Evolutionary conservation across 2,113 vertebrate species (phyloP), one percentile per base, ranked within the genome.

Genomic region (Xenopus laevis): DNA sequence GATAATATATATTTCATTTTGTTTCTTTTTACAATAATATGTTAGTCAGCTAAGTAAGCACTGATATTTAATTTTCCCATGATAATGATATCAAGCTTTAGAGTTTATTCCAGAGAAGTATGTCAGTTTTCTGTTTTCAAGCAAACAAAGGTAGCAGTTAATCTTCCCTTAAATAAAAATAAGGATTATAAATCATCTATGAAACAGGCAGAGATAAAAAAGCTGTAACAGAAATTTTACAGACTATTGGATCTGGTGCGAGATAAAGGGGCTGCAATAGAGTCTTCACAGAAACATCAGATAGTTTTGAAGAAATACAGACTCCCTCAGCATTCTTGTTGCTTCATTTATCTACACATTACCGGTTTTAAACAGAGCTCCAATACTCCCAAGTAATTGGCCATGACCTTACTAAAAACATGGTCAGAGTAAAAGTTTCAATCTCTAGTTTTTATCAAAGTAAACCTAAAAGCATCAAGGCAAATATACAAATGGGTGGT

Each of bases 301-400:
- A 75, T 53, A 10, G 17, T 52, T 68, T 68, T 75, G 72, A 75
- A 67, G 45, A 68, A 68, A 68, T 44, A 12, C 72, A 75, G 72
- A 68, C n/a, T 9, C 55, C 59, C 59, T 68, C 13, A 12, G 46
- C 45, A 75, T 75, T 75, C 72, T 63, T 62, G 12, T 4, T 30
- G 45, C 4, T 13, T 62, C 61, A 68, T 68, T 62, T 75, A 75
- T 75, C 13, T 33, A 73, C 47, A 12, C 57, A 27, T 58, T 30
- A 52, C 50, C 4, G 30, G 13, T 20, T 40, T 63, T 63, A 65
- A 65, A 72, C 50, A 27, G 60, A 16, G 27, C 21, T 60, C 18
- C 11, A 15, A 13, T 5, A 60, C 10, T 12, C 18, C 21, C 11
- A 27, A 23, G 13, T 8, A 23, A 11, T 60, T 15, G 10, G 7